A percentile compares a stretch with the other conserved stretches of the same genome.
Conservation (phyloP, 2,113 vertebrate species). For the Diadophis punctatus region DNA sequence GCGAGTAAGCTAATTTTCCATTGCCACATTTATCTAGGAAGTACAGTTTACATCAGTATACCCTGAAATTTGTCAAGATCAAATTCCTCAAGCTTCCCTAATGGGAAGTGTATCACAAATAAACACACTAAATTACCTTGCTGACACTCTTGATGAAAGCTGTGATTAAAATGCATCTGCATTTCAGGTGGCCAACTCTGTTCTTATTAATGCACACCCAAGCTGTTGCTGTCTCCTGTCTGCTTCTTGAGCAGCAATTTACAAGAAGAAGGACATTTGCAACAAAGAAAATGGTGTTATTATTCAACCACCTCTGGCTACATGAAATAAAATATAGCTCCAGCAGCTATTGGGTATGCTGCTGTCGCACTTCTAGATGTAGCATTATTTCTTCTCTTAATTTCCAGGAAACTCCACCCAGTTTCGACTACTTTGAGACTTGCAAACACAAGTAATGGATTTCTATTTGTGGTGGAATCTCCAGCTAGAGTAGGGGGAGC, state of each 20-base stretch:
- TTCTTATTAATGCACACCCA: background rate
- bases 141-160: background rate
- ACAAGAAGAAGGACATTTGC: background rate
- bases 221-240: background rate
- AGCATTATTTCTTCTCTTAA: background rate
- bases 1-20: background rate
- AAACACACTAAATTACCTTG: background rate
- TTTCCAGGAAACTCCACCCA: background rate
- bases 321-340: background rate
- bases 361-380: background rate
- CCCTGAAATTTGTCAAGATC: background rate
- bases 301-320: background rate
- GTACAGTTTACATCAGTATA: background rate
- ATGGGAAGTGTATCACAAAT: background rate
- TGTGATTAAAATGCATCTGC: background rate
- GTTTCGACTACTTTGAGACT: background rate
- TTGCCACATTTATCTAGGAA: background rate
- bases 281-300: background rate
- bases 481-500: background rate
- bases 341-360: background rate
- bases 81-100: background rate
- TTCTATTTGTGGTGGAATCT: background rate
- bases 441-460: background rate
- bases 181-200: background rate
- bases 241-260: background rate